Conservation (phyloP, 1,140 invertebrate species). For the Trypoxylus dichotomus region DNA sequence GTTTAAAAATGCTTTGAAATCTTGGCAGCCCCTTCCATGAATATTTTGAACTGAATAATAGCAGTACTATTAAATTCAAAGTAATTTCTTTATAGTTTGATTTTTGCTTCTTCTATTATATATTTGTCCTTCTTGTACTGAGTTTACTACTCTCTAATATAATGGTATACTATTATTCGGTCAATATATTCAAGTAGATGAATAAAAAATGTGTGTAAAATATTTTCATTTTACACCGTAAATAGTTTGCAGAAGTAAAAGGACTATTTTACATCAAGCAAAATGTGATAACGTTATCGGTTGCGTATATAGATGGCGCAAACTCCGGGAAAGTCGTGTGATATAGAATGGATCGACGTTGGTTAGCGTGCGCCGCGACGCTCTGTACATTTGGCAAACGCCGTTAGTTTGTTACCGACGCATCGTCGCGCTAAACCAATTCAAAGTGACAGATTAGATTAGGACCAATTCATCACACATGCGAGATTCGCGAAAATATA, state of each 20-base stretch:
- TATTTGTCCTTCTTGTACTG: no score
- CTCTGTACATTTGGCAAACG: conserved; percentile 23
- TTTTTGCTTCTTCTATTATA: no score
- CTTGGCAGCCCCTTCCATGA: no score
- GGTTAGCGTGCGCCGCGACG: conserved; percentile 15
- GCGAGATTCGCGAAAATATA: neutral
- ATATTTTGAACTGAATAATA: no score
- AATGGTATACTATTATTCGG: no score
- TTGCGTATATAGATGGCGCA: conserved; percentile 12
- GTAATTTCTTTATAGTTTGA: no score
- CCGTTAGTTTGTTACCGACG: conserved; percentile 20
- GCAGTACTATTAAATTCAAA: no score
- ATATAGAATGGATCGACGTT: conserved; percentile 4
- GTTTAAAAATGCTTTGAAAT: no score
- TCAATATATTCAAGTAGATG: no score
- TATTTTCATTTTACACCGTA: neutral
- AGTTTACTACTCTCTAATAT: no score
- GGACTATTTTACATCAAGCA: neutral
- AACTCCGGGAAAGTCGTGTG: conserved; percentile 11
- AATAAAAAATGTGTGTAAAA: no score
- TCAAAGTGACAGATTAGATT: conserved; percentile 19
- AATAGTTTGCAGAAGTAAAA: neutral
- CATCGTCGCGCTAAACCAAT: conserved; percentile 11
- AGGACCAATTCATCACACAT: conserved; percentile 14
- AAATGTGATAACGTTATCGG: conserved; percentile 4